phyloP scores from a whole-genome alignment of 1,140 invertebrate genomes.

The Atta cephalotes region DNA sequence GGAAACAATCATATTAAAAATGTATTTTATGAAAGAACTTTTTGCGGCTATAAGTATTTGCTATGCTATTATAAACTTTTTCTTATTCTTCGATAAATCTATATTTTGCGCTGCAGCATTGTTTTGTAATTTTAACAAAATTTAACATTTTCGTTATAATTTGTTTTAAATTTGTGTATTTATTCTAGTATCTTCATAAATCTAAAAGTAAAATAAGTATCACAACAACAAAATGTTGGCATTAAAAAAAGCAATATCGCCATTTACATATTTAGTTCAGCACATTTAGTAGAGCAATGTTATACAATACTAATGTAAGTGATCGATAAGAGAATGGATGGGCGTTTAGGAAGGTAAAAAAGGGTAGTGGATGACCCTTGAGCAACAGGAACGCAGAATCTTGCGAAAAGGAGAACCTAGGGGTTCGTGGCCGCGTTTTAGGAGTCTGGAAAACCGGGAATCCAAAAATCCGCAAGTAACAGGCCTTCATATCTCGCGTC shows the following conservation, averaged over 20 bases:
- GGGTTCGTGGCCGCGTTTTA: constrained; percentile 24
- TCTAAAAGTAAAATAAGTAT: neutral
- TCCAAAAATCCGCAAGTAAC: constrained; percentile 78
- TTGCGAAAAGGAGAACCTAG: constrained; percentile 65
- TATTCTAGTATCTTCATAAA: neutral
- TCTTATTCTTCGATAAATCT: neutral
- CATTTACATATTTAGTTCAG: neutral
- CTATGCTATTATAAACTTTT: neutral
- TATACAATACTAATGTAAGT: neutral
- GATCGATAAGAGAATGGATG: constrained; percentile 20
- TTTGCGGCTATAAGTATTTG: neutral
- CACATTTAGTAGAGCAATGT: neutral
- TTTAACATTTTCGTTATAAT: neutral
- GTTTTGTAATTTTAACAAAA: neutral
- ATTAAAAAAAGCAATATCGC: neutral
- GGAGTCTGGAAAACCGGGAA: constrained; percentile 71
- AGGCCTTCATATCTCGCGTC: constrained; percentile 77
- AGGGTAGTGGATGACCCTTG: constrained; percentile 84
- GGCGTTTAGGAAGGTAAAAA: constrained; percentile 79
- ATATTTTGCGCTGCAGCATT: neutral
- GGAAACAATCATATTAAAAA: neutral
- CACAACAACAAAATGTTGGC: neutral
- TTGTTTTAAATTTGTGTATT: neutral
- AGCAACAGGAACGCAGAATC: constrained; percentile 82
- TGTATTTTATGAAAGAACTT: neutral